Base-by-base conservation (phyloP, 1,140 invertebrate species). In the Andrena cerasifolii region DNA sequence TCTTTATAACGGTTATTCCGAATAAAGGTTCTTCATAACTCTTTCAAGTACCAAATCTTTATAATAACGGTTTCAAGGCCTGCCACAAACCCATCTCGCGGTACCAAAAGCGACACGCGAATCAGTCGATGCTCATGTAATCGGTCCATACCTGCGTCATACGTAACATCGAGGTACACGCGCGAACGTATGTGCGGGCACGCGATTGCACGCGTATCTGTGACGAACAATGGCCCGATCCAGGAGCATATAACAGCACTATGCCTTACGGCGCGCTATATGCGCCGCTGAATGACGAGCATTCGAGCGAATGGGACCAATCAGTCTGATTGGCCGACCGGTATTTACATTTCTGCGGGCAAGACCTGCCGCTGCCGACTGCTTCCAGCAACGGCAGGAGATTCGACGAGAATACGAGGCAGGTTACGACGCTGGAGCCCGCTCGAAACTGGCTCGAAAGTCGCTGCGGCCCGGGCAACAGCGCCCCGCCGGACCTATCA, bases 341-440 rank as follows among this genome's bases (percentile, higher is more conserved):
- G 86, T 90, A 90, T 90, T 89, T 90, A 90, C 89, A 90, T 89
- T 90, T 90, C 87, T 89, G 84, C 85, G 84, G 83, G 81, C 65
- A 72, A 78, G 76, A n/a, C 75, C 65, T 56, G 68, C 56, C 54
- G 71, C 79, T 73, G 51, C 67, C 61, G 66, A 61, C 77, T 67
- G 77, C 63, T 66, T 78, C 58, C 58, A 79, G 78, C 56, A 76
- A 40, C 66, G 59, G 59, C 70, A 56, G 56, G 58, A 79, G 82
- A 80, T 74, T 68, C 56, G 80, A 6, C n/a, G 83, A 86, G 83
- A 86, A 86, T 85, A 76, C 66, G 51, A 26, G 66, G 54, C 26
- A 86, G 83, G 85, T 85, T 85, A 76, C 66, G 51, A 26, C 67
- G 54, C 26, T 58, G 71, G 43, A 63, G 61, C 36, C 43, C 53